Percentiles rank a stretch among this genome's conserved stretches.
phyloP scores from a whole-genome alignment of 2,797 vertebrate genomes.

The Malurus leucopterus region DNA sequence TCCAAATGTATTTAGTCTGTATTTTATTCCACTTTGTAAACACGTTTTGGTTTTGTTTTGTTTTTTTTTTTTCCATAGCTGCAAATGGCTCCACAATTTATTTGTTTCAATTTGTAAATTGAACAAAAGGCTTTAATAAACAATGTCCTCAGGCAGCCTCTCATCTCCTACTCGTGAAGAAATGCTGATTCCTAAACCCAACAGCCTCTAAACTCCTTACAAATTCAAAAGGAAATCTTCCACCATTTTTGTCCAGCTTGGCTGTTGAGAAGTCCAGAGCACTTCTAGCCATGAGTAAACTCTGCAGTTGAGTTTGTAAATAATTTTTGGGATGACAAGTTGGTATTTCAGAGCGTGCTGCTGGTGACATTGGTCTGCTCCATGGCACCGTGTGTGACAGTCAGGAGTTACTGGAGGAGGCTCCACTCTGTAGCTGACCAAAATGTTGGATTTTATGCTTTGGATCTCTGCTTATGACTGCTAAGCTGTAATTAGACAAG shows the following conservation, averaged over 20 bases:
- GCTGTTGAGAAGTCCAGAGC: neutral
- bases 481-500: conserved; percentile 20
- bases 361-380: neutral
- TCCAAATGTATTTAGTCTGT: conserved; percentile 77
- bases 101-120: conserved; percentile 80
- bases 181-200: conserved; percentile 13
- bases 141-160: conserved; percentile 67
- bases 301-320: neutral
- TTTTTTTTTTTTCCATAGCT: conserved; percentile 75
- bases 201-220: conserved; percentile 24
- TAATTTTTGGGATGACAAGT: neutral
- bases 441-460: conserved; percentile 15
- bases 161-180: conserved; percentile 4
- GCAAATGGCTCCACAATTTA: conserved; percentile 74
- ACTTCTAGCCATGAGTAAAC: neutral
- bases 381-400: neutral
- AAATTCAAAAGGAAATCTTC: neutral
- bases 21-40: conserved; percentile 74
- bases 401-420: neutral
- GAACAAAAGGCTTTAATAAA: conserved; percentile 74
- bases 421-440: neutral
- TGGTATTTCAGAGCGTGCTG: neutral
- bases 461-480: conserved; percentile 3
- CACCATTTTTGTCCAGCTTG: conserved; percentile 35
- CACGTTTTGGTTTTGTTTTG: conserved; percentile 68